Conservation (phyloP, 30 jellyfish, hydroid and myxozoan species). For the Aurelia sp. region DNA sequence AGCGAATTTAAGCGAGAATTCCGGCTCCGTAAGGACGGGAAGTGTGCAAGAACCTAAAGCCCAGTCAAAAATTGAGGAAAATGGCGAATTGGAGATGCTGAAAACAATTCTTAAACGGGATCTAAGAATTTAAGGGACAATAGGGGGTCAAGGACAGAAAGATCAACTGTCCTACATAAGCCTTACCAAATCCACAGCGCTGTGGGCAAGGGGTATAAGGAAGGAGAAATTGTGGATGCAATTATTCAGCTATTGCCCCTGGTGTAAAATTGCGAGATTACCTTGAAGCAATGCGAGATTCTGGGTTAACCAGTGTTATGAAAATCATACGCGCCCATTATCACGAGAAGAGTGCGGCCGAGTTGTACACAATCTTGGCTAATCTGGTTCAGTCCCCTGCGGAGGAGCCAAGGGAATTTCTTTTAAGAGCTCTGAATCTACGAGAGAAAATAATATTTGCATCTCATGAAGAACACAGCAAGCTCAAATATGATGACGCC, state of each 20-base stretch:
- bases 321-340: constrained; percentile 28
- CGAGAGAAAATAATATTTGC: neutral
- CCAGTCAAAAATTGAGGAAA: neutral
- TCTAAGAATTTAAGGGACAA: neutral
- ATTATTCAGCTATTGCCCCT: constrained; percentile 22
- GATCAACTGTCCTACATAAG: constrained; percentile 7
- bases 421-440: constrained; percentile 6
- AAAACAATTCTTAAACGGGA: constrained; percentile 20
- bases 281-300: constrained; percentile 26
- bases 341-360: constrained; percentile 10
- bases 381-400: constrained; percentile 9
- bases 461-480: constrained; percentile 8
- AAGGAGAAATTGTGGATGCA: constrained; percentile 26
- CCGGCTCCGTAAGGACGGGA: constrained; percentile 12
- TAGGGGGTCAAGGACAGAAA: constrained; percentile 24
- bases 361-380: constrained; percentile 9
- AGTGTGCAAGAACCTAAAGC: constrained; percentile 8
- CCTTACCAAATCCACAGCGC: constrained; percentile 21
- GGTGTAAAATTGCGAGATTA: constrained; percentile 19
- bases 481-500: constrained; percentile 10
- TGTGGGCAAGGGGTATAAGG: constrained; percentile 8
- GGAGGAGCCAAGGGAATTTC: constrained; percentile 18
- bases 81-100: neutral
- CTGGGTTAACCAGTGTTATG: constrained; percentile 1
- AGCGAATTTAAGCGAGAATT: neutral